Conservation (phyloP, 2,888 invertebrate genomes). For the Cinara cedri region DNA sequence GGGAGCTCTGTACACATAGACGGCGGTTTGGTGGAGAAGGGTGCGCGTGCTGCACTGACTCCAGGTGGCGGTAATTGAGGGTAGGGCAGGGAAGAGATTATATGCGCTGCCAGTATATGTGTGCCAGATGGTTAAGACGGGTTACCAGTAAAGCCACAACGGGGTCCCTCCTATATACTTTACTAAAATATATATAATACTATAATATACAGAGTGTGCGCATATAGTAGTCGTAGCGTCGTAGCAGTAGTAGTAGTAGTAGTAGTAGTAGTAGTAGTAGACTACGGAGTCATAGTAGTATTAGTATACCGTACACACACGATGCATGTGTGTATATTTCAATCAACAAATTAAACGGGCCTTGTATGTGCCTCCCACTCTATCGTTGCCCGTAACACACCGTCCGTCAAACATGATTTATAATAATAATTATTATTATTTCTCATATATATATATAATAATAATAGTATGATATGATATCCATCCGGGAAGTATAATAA, state of each 20-base stretch:
- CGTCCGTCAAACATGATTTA: slow-evolving; percentile 46
- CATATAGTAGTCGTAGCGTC: background rate
- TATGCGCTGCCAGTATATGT: background rate
- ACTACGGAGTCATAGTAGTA: slow-evolving; percentile 1
- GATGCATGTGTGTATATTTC: slow-evolving; percentile 31
- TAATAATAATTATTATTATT: slow-evolving; percentile 33
- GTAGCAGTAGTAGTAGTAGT: slow-evolving; percentile 1
- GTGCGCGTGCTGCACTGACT: slow-evolving; percentile 51
- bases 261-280: background rate
- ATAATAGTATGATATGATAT: too few relatives aligned
- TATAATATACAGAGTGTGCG: background rate
- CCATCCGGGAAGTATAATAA: background rate
- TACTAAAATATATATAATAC: background rate
- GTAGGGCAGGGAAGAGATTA: slow-evolving; percentile 48
- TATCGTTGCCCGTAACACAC: background rate
- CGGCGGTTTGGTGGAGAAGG: background rate
- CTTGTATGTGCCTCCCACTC: background rate
- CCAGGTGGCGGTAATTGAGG: slow-evolving; percentile 56
- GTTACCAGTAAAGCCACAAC: slow-evolving; percentile 56
- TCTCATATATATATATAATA: too few relatives aligned
- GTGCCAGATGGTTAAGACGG: slow-evolving; percentile 56
- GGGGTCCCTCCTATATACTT: slow-evolving; percentile 30
- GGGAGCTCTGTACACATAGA: background rate
- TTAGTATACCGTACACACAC: background rate
- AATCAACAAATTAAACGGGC: slow-evolving; percentile 56